phyloP scores from a whole-genome alignment of 92 coral and sea anemone genomes.

The Siderastrea siderea region DNA sequence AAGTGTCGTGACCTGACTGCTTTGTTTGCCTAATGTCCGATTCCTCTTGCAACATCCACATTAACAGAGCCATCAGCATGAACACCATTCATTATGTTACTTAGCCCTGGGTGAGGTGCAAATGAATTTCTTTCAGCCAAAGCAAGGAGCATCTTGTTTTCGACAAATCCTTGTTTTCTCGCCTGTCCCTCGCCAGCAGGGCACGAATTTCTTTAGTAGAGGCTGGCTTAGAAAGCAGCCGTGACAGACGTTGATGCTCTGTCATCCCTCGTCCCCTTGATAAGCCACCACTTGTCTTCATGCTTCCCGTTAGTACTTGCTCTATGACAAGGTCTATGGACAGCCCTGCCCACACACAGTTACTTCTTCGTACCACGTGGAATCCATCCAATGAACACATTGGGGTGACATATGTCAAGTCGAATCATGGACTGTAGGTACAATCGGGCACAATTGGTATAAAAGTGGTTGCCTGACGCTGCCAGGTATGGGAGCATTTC shows the following conservation, averaged over 20 bases:
- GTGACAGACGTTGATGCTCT: conserved; percentile 32
- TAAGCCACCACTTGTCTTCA: conserved; percentile 57
- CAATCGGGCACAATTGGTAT: conserved; percentile 35
- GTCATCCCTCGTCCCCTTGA: conserved; percentile 56
- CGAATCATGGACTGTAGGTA: conserved; percentile 11
- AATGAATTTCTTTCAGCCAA: conserved; percentile 47
- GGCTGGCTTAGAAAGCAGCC: conserved; percentile 55
- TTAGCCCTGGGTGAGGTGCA: conserved; percentile 27
- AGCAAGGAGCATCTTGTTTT: conserved; percentile 35
- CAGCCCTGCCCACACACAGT: not conserved
- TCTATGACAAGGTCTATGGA: conserved; percentile 17
- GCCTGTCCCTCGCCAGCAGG: conserved; percentile 54
- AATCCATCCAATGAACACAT: not conserved
- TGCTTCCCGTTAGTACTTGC: conserved; percentile 66
- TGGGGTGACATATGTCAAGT: not conserved
- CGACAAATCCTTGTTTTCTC: conserved; percentile 63
- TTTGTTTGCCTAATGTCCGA: conserved; percentile 29
- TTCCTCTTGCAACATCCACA: conserved; percentile 27
- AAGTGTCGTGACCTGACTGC: conserved; percentile 47
- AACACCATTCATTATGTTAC: conserved; percentile 58
- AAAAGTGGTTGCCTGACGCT: conserved; percentile 56
- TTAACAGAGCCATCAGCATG: conserved; percentile 52
- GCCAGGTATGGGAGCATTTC: conserved; percentile 56
- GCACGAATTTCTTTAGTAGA: conserved; percentile 56
- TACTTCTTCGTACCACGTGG: conserved; percentile 8